Evolutionary conservation across 2,797 vertebrate genomes (phyloP).

Genomic region (Pseudochaenichthys georgianus): DNA sequence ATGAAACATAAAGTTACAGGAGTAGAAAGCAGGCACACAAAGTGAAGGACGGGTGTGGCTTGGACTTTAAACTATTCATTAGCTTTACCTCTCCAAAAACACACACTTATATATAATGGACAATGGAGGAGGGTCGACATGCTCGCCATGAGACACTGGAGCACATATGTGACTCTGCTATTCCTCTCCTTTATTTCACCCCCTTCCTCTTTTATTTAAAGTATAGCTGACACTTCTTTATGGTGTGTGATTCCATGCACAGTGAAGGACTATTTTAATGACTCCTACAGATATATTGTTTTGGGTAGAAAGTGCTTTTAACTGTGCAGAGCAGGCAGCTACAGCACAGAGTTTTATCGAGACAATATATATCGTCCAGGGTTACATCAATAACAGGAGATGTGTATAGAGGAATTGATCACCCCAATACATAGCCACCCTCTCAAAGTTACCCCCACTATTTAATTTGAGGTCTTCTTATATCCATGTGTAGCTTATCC

Average conservation of each 20-base stretch:
- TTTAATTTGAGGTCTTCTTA: no score
- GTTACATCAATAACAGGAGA: conserved; percentile 2
- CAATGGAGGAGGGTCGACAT: conserved; percentile 16
- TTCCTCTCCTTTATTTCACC: conserved; percentile 21
- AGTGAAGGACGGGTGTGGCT: conserved; percentile 25
- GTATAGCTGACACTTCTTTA: background rate
- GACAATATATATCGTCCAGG: background rate
- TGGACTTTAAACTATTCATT: conserved; percentile 36
- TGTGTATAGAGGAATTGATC: conserved; percentile 6
- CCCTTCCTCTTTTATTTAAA: conserved; percentile 12
- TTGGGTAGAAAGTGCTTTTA: conserved; percentile 19
- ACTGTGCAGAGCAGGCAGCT: conserved; percentile 11
- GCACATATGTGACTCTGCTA: conserved; percentile 27
- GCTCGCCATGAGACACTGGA: conserved; percentile 43
- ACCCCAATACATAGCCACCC: background rate
- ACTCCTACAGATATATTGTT: conserved; percentile 13
- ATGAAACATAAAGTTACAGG: conserved; percentile 5
- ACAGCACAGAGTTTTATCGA: conserved; percentile 28
- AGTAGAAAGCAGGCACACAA: conserved; percentile 12
- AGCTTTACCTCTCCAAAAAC: conserved; percentile 22
- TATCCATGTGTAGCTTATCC: no score
- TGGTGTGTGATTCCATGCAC: background rate
- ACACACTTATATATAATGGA: conserved; percentile 36
- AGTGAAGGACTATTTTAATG: conserved; percentile 4
- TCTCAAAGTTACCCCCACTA: background rate